Percentiles rank a stretch among this genome's conserved stretches.
These are phyloP conservation scores for Onychomys leucogaster DNA, from an alignment of 2,797 vertebrate species.

Conservation along the genomic window DNA sequence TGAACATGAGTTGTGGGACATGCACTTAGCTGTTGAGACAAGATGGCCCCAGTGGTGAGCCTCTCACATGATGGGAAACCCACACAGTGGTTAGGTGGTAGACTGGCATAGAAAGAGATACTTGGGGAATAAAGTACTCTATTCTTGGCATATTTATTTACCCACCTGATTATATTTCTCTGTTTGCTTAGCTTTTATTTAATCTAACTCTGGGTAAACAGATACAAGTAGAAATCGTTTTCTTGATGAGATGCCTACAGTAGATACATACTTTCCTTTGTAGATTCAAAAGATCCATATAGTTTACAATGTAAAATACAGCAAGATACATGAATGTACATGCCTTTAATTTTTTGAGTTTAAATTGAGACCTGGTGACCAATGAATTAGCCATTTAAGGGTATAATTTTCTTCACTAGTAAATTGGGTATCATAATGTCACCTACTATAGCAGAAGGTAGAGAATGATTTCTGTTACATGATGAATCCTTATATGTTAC, in stretches of 20 bases:
- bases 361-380: neutral
- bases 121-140: neutral
- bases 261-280: neutral
- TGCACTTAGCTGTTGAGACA: slow-evolving; percentile 38
- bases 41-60: neutral
- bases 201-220: slow-evolving; percentile 56
- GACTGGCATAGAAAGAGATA: slow-evolving; percentile 17
- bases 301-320: neutral
- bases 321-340: neutral
- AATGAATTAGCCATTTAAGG: neutral
- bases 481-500: neutral
- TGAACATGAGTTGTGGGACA: slow-evolving; percentile 78
- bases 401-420: neutral
- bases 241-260: slow-evolving; percentile 7
- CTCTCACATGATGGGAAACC: neutral
- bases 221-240: slow-evolving; percentile 33
- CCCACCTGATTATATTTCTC: slow-evolving; percentile 28
- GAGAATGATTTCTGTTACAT: neutral
- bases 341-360: slow-evolving; percentile 23
- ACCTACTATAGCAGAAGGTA: neutral
- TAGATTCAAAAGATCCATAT: neutral
- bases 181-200: slow-evolving; percentile 29
- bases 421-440: neutral
- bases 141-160: neutral
- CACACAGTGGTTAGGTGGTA: neutral